Evolutionary conservation across 1,140 invertebrate species (phyloP), one percentile per base, ranked within the genome.

Genomic region (Aphaenogaster floridana): DNA sequence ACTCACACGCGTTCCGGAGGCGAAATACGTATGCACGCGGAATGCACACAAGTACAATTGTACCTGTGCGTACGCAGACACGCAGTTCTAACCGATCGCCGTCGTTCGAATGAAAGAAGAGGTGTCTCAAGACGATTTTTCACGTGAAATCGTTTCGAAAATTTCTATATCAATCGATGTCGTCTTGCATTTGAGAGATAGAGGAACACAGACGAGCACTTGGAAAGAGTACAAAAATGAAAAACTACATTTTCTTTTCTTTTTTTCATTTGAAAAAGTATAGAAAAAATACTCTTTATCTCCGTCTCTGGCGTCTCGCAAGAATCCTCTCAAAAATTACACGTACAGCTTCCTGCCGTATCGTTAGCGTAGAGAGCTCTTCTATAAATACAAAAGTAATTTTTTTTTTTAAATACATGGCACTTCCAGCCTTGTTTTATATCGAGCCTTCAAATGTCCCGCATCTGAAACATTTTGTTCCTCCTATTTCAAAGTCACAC

Each of bases 1-100:
- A 95, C 64, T 94, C 92, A 92, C 92, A 91, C 93, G 89, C 92
- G 63, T 90, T 77, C 79, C 85, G 77, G 78, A 89, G 72, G 87
- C 87, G 52, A 91, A 86, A 88, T 86, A 89, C 59, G 66, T 87
- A 90, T 86, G 87, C 89, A 89, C 89, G 79, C 89, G 68, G 63
- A 69, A 88, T 80, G 87, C 90, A 87, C 89, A 88, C 90, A 78
- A 83, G 72, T 83, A 86, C 50, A 83, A 69, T 81, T 86, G 64
- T 88, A 64, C 6, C 84, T 88, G 90, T 88, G 89, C 81, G 79
- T 79, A 90, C 66, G 66, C 89, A 78, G 74, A 90, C 89, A 90
- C 88, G 89, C 89, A 90, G 88, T 90, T 87, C 89, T 68, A 81
- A 80, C 86, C 89, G 88, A 83, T 66, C 48, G 80, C 80, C 80